These are phyloP conservation scores for Triops longicaudatus DNA, from an alignment of 1,140 invertebrate species.

Conservation along the genomic window DNA sequence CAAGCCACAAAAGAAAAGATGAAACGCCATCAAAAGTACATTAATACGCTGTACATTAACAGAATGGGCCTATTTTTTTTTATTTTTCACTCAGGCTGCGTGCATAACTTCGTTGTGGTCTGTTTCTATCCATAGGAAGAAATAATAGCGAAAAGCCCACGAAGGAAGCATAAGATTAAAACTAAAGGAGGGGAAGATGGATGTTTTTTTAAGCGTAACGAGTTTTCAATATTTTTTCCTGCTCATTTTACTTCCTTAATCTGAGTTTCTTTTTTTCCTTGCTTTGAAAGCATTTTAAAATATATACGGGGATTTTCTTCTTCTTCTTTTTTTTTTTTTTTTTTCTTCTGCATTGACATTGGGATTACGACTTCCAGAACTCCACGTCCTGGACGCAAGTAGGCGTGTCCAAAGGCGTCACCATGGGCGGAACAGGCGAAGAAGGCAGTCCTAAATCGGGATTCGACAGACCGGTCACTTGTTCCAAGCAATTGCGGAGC, in stretches of 20 bases:
- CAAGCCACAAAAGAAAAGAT: background rate
- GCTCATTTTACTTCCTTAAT: background rate
- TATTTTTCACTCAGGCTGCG: background rate
- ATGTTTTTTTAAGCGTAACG: background rate
- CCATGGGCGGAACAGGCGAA: slow-evolving; percentile 43
- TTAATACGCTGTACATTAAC: background rate
- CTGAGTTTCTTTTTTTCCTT: background rate
- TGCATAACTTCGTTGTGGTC: slow-evolving; percentile 3
- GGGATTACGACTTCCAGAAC: slow-evolving; percentile 44
- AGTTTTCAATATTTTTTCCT: background rate
- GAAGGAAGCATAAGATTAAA: background rate
- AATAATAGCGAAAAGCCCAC: background rate
- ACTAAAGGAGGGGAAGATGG: too few species aligned
- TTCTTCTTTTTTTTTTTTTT: too few species aligned
- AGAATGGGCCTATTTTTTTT: background rate
- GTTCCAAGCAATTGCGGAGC: slow-evolving; percentile 58
- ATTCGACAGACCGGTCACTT: slow-evolving; percentile 60
- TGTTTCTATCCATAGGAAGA: slow-evolving; percentile 9
- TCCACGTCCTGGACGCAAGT: slow-evolving; percentile 68
- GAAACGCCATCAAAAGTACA: background rate
- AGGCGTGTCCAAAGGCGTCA: slow-evolving; percentile 59
- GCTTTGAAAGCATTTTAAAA: too few species aligned
- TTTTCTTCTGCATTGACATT: background rate
- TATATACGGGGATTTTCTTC: background rate
- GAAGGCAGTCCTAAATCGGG: slow-evolving; percentile 30